Base-by-base conservation (phyloP, 2,888 invertebrate genomes). In the Hirtodrosophila alboralis region DNA sequence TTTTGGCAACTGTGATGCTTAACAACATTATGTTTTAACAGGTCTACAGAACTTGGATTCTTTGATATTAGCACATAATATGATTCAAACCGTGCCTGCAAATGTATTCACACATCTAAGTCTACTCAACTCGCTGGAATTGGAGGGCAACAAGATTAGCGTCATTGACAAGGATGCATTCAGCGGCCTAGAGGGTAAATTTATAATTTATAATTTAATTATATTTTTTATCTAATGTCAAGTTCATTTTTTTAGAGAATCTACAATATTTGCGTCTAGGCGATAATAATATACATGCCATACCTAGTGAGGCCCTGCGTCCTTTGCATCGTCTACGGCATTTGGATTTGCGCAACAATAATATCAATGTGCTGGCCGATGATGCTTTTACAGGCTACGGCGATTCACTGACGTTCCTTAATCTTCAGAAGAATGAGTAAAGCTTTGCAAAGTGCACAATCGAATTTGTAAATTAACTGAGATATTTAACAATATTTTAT, bases 371-470 rank as follows among this genome's bases (percentile, higher is more conserved):
- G 60, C 93, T 97, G 48, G 93, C 93, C 21, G 97, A 97, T 77
- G 96, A 97, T 86, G 96, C 96, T 1, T 97, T 97, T 89, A 93
- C 94, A 5, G 95, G 96, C 40, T 97, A 95, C 86, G 97, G 97
- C 16, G 96, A 96, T 89, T 96, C 96, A 21, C 95, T 97, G 70
- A 97, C 97, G n/a, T 97, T 97, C 91, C 93, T 97, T 21, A 96
- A 96, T 89, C 91, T 97, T 68, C 96, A 97, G 87, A 97, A 97
- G 90, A 97, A 97, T 90, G 95, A 95, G 97, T 97, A 92, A 95
- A 94, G 54, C 43, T 52, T n/a, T 3, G 26, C 31, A 37, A 36
- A 37, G 36, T 48, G 64, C 41, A 58, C 40, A 41, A 26, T 41
- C 4, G 16, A 31, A 51, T 8, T 30, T 38, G 13, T 27, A 23